A percentile compares a stretch with the other conserved stretches of the same genome.
phyloP scores from a whole-genome alignment of 2,113 vertebrate species.

The Oostethus manadensis region DNA sequence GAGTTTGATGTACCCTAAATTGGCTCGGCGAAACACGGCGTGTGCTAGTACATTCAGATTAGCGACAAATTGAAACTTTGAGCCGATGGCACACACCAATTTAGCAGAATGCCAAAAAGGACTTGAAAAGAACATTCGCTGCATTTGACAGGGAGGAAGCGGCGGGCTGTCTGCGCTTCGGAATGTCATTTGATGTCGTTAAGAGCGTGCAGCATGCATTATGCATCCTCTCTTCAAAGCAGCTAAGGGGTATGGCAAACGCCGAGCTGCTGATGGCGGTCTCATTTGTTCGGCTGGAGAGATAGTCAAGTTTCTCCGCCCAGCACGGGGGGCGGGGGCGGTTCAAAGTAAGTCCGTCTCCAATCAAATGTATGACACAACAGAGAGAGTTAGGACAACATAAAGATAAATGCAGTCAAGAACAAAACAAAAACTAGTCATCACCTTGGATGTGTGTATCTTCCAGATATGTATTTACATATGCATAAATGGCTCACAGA shows the following conservation, averaged over 20 bases:
- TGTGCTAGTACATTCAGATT: neutral
- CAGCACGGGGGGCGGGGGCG: neutral
- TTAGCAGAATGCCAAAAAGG: constrained; percentile 8
- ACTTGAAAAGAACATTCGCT: neutral
- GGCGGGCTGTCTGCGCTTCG: neutral
- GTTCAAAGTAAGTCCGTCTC: neutral
- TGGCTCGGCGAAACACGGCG: neutral
- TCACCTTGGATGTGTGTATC: too few species aligned
- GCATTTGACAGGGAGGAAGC: neutral
- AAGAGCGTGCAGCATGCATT: constrained; percentile 10
- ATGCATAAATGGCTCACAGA: too few species aligned
- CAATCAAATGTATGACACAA: neutral
- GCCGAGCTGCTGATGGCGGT: neutral
- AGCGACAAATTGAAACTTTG: neutral
- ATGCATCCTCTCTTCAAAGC: constrained; percentile 6
- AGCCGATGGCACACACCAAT: constrained; percentile 5
- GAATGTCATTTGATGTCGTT: constrained; percentile 13
- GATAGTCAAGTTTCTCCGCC: constrained; percentile 11
- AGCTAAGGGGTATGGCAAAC: neutral
- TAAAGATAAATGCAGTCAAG: neutral
- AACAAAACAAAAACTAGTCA: neutral
- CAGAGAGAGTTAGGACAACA: neutral
- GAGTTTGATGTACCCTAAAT: too few species aligned
- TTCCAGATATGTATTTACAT: too few species aligned
- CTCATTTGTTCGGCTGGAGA: constrained; percentile 13